Conservation (phyloP, 2,888 invertebrate genomes). For the Troides oblongomaculatus region DNA sequence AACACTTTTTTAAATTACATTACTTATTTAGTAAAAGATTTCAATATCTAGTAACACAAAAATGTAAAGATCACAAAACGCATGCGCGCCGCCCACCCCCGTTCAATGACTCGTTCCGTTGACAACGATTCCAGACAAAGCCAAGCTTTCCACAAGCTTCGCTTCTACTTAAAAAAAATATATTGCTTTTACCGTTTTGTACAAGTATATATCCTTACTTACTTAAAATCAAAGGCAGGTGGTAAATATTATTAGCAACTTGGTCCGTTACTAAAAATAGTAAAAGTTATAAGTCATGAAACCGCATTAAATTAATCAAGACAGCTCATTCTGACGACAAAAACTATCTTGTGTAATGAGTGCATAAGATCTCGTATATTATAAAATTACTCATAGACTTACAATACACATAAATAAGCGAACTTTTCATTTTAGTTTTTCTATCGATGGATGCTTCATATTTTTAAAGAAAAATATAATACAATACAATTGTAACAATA, state of each 20-base stretch:
- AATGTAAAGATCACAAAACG: slow-evolving; percentile 44
- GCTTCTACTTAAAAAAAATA: slow-evolving; percentile 20
- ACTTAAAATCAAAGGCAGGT: not conserved
- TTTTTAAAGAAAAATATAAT: too few species aligned
- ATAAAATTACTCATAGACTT: too few species aligned
- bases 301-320: too few species aligned
- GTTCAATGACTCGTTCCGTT: slow-evolving; percentile 63
- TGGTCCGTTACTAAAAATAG: not conserved
- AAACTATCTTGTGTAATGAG: too few species aligned
- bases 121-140: slow-evolving; percentile 45
- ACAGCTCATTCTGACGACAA: too few species aligned
- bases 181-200: slow-evolving; percentile 16
- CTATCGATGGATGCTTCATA: too few species aligned
- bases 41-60: slow-evolving; percentile 38
- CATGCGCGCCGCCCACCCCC: slow-evolving; percentile 69
- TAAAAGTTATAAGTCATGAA: too few species aligned
- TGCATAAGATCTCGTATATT: too few species aligned
- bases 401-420: too few species aligned
- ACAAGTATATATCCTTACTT: slow-evolving; percentile 4
- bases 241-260: not conserved
- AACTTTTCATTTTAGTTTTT: too few species aligned
- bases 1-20: not conserved
- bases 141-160: slow-evolving; percentile 40
- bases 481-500: too few species aligned
- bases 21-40: slow-evolving; percentile 12